Percentiles rank a stretch among this genome's conserved stretches.
Evolutionary conservation across 2,113 vertebrate species (phyloP).

Genomic region (Prochilodus magdalenae): DNA sequence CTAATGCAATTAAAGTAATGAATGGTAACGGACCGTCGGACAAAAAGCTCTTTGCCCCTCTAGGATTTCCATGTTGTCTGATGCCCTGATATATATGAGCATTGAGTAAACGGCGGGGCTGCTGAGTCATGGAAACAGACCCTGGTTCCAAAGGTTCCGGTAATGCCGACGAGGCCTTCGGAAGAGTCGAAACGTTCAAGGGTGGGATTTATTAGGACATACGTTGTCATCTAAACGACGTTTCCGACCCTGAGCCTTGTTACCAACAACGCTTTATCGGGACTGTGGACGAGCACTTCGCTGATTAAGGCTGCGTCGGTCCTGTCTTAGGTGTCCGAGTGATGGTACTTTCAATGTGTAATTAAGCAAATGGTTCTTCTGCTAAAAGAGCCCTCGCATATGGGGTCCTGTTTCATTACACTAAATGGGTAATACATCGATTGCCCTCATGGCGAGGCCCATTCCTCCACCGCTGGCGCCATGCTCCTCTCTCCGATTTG

Average conservation of each 20-base stretch:
- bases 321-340: constrained; percentile 11
- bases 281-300: constrained; percentile 11
- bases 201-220: neutral
- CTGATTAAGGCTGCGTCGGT: constrained; percentile 42
- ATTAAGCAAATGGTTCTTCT: constrained; percentile 49
- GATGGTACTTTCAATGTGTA: constrained; percentile 25
- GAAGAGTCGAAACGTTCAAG: neutral
- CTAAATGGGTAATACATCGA: constrained; percentile 36
- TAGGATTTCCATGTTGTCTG: constrained; percentile 4
- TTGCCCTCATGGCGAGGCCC: constrained; percentile 14
- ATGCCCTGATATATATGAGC: neutral
- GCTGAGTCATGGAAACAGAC: neutral
- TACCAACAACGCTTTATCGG: constrained; percentile 6
- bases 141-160: neutral
- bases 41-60: constrained; percentile 22
- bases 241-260: neutral
- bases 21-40: constrained; percentile 22
- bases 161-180: neutral
- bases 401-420: constrained; percentile 76
- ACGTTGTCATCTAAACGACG: neutral
- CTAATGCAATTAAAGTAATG: constrained; percentile 47
- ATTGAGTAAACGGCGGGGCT: neutral
- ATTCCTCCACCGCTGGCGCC: constrained; percentile 5
- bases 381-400: constrained; percentile 20
- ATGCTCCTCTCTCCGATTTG: constrained; percentile 33